Conservation (phyloP, 2,797 vertebrate species). For the Streptopelia turtur region DNA sequence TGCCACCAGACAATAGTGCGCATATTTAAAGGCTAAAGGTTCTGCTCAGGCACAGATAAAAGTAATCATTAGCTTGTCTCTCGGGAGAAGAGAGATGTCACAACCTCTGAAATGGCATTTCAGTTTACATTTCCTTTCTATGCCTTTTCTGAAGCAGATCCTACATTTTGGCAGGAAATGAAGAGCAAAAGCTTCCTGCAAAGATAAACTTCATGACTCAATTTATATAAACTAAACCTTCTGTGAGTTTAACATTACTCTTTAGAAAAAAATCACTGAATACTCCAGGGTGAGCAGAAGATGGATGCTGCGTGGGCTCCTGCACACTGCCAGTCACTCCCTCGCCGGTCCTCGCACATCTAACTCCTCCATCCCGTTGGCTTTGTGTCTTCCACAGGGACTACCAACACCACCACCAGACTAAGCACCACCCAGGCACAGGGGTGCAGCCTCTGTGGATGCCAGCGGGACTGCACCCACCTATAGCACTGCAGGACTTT, state of each 20-base stretch:
- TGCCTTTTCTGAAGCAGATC: accelerated
- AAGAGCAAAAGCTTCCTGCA: neutral
- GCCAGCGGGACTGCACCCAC: neutral
- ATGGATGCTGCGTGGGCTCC: accelerated
- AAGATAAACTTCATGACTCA: neutral
- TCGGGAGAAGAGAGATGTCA: neutral
- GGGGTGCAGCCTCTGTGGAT: neutral
- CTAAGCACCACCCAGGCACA: neutral
- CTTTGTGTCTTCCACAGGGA: neutral
- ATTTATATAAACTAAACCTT: neutral
- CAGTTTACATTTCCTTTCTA: neutral
- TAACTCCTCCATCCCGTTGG: neutral
- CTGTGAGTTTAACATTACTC: neutral
- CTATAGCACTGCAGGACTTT: neutral
- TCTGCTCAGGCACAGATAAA: neutral
- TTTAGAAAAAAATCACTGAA: neutral
- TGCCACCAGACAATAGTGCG: neutral
- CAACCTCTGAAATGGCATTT: neutral
- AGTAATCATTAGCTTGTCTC: neutral
- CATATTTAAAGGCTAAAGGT: neutral
- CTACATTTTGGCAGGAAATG: constrained; percentile 4
- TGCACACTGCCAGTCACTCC: neutral
- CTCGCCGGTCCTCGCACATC: neutral
- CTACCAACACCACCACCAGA: neutral
- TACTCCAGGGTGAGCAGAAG: neutral